These are phyloP conservation scores for Labeo rohita DNA, from an alignment of 2,113 vertebrate species.

Conservation along the genomic window DNA sequence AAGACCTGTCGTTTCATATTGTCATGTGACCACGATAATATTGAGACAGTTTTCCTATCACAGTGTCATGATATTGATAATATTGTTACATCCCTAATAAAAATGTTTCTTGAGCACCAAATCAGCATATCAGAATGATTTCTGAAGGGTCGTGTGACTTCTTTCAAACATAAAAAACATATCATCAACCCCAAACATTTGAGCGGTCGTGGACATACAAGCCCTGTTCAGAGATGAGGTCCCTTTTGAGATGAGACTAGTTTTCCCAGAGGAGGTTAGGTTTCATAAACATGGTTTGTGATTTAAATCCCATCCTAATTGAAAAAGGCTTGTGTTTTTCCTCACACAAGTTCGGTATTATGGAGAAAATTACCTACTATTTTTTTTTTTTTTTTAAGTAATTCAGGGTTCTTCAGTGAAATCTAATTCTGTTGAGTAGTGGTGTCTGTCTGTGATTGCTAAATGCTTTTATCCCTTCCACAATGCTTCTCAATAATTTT, in stretches of 20 bases:
- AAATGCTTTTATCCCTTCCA: neutral
- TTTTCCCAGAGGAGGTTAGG: neutral
- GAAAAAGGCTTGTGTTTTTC: neutral
- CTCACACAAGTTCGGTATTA: neutral
- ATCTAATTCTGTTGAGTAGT: neutral
- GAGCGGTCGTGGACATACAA: neutral
- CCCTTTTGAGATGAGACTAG: neutral
- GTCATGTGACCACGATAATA: no score
- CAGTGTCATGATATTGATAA: no score
- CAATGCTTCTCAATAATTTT: neutral
- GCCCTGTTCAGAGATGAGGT: neutral
- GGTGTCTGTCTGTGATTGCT: neutral
- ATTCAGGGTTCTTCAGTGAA: neutral
- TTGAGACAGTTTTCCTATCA: no score
- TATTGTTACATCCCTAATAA: no score
- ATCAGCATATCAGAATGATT: no score
- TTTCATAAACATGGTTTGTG: neutral
- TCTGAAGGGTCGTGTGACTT: no score
- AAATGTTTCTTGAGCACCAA: neutral
- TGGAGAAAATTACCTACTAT: neutral
- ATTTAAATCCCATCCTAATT: neutral
- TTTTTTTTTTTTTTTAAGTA: neutral
- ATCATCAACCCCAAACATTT: neutral
- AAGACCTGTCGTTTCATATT: no score
- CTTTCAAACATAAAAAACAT: neutral